Evolutionary conservation across 2,888 invertebrate species (phyloP), one percentile per base, ranked within the genome.

Genomic region (Nephrocerus scutellatus): DNA sequence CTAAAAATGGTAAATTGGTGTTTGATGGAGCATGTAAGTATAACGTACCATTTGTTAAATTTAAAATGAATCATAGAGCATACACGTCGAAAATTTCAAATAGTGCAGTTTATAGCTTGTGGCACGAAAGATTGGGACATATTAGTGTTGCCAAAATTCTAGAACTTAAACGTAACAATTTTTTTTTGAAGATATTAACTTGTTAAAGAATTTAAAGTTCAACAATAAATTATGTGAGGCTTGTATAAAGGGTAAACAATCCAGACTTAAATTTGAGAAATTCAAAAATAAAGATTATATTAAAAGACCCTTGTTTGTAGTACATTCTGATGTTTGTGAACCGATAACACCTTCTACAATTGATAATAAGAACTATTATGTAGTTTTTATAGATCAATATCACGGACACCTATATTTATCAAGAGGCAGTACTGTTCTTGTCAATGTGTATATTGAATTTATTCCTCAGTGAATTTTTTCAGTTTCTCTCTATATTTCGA

Each of bases 161-260:
- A 39, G 45, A 48, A 43, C 44, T 48, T 22, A 49, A 48, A 35
- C 14, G 35, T 15, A 41, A 42, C 14, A 20, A 43, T 21, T 39
- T 50, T 40, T n/a, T n/a, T 44, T 47, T 42, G 37, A 41, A 12
- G 44, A 47, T 42, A 36, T 21, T 37, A 10, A 41, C 4, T 30
- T 41, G 12, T 23, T 46, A 35, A 34, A 36, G 2, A 41, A 46
- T 20, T 33, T 47, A 30, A 6, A 40, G 23, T 26, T 36, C n/a
- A 38, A 42, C 28, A 30, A 39, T 37, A 33, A 52, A 26, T 45
- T 57, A 36, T 64, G 60, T 49, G 61, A 62, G 41, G 47, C 58
- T 10, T 65, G 62, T 48, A 50, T 60, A 41, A 46, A 53, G n/a
- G 60, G 59, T 13, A 63, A 63, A 48, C 60, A 61, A 50, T 45